Evolutionary conservation across 2,888 invertebrate species (phyloP), one percentile per base, ranked within the genome.

Genomic region (Phalera bucephala): DNA sequence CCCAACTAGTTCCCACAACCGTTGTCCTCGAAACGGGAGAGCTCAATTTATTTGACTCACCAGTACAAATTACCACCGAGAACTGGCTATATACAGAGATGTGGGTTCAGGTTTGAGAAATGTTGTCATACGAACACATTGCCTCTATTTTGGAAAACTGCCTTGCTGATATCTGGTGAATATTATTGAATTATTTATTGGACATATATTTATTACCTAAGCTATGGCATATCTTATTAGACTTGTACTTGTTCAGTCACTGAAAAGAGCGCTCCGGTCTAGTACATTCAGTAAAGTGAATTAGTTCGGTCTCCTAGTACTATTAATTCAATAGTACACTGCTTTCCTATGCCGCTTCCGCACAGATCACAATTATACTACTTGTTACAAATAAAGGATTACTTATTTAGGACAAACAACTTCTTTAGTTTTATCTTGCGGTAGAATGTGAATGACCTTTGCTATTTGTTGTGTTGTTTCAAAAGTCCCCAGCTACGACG

Each of bases 11-110:
- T 45, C 37, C 29, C 39, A 31, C 40, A 40, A 61, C 53, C 49
- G 44, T 45, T 49, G 57, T 57, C 53, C 45, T 39, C 44, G 40
- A 60, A 57, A 49, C 40, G 50, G 42, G 39, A 44, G 36, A 34
- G 53, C 43, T 41, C 62, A 38, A 57, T 57, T 61, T 52, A 57
- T 57, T 42, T 61, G 32, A 50, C 40, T 52, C 31, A 41, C 50
- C 50, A 46, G 53, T 57, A 57, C 57, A 61, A 57, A 57, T 57
- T 61, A 50, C 50, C 46, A 41, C 37, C 40, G 40, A 44, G 33
- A 44, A 47, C 40, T 33, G 19, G 36, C 26, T 40, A 40, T 52
- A 40, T 37, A 36, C 30, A 9, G 7, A 17, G 4, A 23, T 33
- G 32, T 36, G 40, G 38, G 45, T 45, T 40, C 39, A 19, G 38